Evolutionary conservation across 2,797 vertebrate species (phyloP).

Genomic region (Microhierax caerulescens): DNA sequence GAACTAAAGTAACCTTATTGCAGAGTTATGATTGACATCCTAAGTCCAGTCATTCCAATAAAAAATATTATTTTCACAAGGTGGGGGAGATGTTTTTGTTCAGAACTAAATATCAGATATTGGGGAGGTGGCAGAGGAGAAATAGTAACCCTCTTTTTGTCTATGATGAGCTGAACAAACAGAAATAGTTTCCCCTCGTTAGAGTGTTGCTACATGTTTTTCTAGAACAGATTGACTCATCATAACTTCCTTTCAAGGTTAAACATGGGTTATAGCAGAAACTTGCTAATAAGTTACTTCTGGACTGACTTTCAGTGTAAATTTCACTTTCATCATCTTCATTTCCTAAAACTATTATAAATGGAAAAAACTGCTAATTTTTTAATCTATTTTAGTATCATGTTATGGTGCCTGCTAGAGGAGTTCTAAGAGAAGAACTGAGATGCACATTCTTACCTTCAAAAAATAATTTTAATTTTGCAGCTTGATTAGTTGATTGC

Average conservation of each 20-base stretch:
- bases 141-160: neutral
- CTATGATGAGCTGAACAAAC: too few species aligned
- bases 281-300: neutral
- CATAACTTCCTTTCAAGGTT: neutral
- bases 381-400: neutral
- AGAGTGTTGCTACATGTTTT: neutral
- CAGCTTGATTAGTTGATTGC: conserved; percentile 22
- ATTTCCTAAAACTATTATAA: neutral
- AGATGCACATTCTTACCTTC: neutral
- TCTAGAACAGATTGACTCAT: neutral
- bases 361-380: neutral
- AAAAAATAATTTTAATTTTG: neutral
- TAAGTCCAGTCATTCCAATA: neutral
- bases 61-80: neutral
- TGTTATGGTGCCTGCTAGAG: neutral
- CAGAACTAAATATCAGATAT: neutral
- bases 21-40: neutral
- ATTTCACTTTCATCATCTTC: neutral
- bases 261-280: neutral
- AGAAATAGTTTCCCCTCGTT: neutral
- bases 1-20: neutral
- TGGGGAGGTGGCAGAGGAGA: neutral
- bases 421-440: neutral
- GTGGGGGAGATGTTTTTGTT: neutral
- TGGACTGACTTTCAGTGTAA: neutral